Conservation (phyloP, 2,113 vertebrate species). For the Dendropsophus ebraccatus region DNA sequence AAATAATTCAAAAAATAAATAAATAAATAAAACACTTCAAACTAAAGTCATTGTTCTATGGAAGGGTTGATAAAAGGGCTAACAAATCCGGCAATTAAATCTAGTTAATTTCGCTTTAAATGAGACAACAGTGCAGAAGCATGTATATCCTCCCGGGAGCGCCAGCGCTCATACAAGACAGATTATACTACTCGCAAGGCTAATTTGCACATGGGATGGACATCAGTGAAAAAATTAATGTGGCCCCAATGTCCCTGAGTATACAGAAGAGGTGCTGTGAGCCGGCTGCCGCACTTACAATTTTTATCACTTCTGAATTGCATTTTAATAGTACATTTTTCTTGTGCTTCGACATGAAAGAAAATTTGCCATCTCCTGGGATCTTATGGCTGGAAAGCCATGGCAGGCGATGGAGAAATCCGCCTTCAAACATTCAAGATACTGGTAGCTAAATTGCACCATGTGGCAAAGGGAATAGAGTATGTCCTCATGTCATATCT, state of each 20-base stretch:
- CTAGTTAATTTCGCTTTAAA: conserved; percentile 64
- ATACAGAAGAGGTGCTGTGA: conserved; percentile 74
- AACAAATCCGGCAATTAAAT: conserved; percentile 48
- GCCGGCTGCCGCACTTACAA: conserved; percentile 77
- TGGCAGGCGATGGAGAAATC: conserved; percentile 67
- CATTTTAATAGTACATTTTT: conserved; percentile 85
- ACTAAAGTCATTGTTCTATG: neutral
- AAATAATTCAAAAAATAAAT: neutral
- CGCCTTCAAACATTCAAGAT: conserved; percentile 63
- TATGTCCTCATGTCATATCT: neutral
- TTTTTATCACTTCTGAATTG: conserved; percentile 83
- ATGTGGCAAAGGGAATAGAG: conserved; percentile 40
- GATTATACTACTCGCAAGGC: conserved; percentile 79
- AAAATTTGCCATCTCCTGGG: conserved; percentile 80
- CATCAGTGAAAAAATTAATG: conserved; percentile 81
- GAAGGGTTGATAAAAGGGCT: conserved; percentile 12
- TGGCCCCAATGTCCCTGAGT: conserved; percentile 79
- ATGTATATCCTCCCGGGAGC: conserved; percentile 75
- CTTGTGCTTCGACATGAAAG: conserved; percentile 80
- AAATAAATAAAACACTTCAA: neutral
- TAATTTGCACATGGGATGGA: conserved; percentile 84
- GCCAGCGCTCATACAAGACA: conserved; percentile 77
- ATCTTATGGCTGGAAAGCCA: conserved; percentile 72
- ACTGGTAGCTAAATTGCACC: conserved; percentile 60
- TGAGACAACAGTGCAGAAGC: conserved; percentile 69